A percentile compares a stretch with the other conserved stretches of the same genome.
Evolutionary conservation across 2,113 vertebrate species (phyloP).

Genomic region (Erpornis zantholeuca): DNA sequence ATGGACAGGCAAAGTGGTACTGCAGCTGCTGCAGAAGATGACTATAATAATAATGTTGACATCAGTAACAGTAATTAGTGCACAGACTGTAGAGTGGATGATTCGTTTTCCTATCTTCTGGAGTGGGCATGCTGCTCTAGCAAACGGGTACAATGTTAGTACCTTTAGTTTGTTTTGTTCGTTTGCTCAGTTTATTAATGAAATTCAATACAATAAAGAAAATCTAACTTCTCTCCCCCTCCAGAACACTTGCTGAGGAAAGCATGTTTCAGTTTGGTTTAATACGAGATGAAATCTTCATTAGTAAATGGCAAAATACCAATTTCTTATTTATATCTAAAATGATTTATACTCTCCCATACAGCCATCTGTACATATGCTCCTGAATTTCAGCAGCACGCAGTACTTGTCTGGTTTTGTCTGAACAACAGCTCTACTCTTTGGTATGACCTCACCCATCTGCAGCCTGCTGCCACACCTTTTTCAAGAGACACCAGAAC

Average conservation of each 20-base stretch:
- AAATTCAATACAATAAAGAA: not conserved
- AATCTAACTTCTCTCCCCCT: not conserved
- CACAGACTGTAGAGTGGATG: constrained; percentile 49
- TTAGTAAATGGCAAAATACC: not conserved
- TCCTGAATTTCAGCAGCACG: not conserved
- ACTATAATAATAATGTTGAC: constrained; percentile 61
- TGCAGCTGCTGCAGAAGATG: constrained; percentile 65
- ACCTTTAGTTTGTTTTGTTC: not conserved
- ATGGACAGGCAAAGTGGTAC: constrained; percentile 62
- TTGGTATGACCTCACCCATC: not conserved
- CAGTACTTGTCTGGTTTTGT: not conserved
- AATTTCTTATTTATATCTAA: not conserved
- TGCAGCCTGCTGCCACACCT: not conserved
- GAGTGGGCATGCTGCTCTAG: constrained; percentile 2
- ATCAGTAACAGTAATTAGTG: constrained; percentile 66
- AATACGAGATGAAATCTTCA: not conserved
- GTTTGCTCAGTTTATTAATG: constrained; percentile 11
- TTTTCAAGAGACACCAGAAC: not conserved
- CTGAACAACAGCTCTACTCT: not conserved
- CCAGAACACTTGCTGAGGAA: not conserved
- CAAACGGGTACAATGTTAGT: not conserved
- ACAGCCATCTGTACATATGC: not conserved
- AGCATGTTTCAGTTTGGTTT: not conserved
- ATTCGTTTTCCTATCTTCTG: constrained; percentile 42
- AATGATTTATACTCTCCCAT: not conserved